Evolutionary conservation across 2,888 invertebrate genomes (phyloP), one percentile per base, ranked within the genome.

Genomic region (Erebia epiphron): DNA sequence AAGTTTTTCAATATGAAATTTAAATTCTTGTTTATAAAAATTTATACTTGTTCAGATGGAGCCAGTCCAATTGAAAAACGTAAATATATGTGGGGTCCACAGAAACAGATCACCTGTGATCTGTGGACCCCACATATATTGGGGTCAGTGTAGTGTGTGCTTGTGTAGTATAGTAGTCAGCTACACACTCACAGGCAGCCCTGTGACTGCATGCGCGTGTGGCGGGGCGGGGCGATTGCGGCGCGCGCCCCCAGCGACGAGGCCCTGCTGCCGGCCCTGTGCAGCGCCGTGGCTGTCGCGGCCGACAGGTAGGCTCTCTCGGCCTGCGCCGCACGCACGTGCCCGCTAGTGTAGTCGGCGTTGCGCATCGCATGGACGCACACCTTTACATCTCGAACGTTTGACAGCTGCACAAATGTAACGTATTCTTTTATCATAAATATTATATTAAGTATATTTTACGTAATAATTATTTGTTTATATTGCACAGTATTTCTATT

Each of bases 221-320:
- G n/a, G n/a, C n/a, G n/a, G n/a, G 18, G 56, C 7, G n/a, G 49
- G n/a, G 50, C 41, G 10, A 41, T 16, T 41, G 3, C 5, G 60
- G 4, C 41, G 2, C 60, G 60, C 10, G 60, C 41, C 10, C 41
- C 2, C 56, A 41, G 26, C 60, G 41, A 16, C 41, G 60, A 10
- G 10, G 60, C 60, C 41, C 60, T 16, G 60, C 60, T 41, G 43
- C n/a, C 16, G 41, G 60, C 60, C 16, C 60, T 60, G 60, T 43
- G 41, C 7, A 41, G 60, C 60, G 13, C 56, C 56, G 3, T 14
- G 21, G 21, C 18, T 11, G 11, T 21, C 56, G 56, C 56, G 5
- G 26, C 7, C 3, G 26, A 26, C 56, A 26, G 56, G 56, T 57
- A 57, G 56, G 56, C 26, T 13, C 56, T 4, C 26, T 21, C 21